A percentile compares a stretch with the other conserved stretches of the same genome.
Conservation (phyloP, 2,797 vertebrate genomes). For the Triplophysa yarkandensis region DNA sequence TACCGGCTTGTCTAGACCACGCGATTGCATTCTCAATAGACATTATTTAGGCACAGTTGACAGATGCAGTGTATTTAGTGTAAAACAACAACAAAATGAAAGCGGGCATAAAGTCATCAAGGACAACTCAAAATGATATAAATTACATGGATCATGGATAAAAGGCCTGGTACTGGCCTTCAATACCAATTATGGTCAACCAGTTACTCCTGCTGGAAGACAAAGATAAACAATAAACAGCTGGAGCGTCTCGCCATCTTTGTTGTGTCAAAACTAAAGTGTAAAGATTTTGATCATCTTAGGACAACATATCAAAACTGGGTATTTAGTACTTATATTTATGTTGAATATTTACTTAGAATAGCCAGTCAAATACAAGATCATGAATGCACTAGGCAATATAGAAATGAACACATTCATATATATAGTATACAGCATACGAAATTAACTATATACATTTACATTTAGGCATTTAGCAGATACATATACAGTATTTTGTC, state of each 20-base stretch:
- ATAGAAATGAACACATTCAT: too few relatives aligned
- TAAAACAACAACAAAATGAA: constrained; percentile 71
- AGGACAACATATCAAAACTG: background rate
- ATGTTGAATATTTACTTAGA: too few relatives aligned
- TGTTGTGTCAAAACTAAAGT: background rate
- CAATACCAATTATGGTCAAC: constrained; percentile 35
- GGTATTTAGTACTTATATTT: background rate
- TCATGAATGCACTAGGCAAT: too few relatives aligned
- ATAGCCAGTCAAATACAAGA: background rate
- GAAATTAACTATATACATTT: too few relatives aligned
- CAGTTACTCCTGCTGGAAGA: constrained; percentile 66
- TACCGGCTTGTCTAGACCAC: constrained; percentile 73
- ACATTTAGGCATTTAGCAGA: too few relatives aligned
- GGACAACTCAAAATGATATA: background rate
- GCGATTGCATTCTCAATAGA: constrained; percentile 57
- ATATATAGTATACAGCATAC: too few relatives aligned
- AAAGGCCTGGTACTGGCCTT: constrained; percentile 23
- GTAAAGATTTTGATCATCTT: background rate
- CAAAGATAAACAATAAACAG: constrained; percentile 39
- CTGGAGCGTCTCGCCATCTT: constrained; percentile 23
- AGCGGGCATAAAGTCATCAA: constrained; percentile 56
- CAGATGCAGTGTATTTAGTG: constrained; percentile 61
- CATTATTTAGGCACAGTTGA: constrained; percentile 64
- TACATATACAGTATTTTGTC: too few relatives aligned
- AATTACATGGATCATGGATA: constrained; percentile 23